phyloP scores from a whole-genome alignment of 30 jellyfish, hydroid and myxozoan species.

The Hydractinia echinata region DNA sequence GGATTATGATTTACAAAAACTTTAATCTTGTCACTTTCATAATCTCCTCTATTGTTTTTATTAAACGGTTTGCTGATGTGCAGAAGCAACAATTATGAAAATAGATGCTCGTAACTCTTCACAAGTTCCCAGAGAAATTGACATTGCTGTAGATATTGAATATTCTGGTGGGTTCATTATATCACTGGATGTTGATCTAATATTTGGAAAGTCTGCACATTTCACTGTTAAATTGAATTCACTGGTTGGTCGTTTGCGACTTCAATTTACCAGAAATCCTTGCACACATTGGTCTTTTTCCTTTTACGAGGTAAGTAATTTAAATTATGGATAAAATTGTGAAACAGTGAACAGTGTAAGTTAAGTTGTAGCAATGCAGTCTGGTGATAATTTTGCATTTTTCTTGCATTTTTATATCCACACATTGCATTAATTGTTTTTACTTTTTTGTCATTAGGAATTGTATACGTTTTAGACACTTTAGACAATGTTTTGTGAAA shows the following conservation, averaged over 20 bases:
- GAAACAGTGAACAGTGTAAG: too few species aligned
- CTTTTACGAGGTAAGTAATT: conserved; percentile 81
- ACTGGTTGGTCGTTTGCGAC: conserved; percentile 67
- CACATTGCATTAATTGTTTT: background rate
- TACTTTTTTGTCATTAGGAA: background rate
- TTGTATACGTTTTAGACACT: background rate
- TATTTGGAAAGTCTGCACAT: conserved; percentile 84
- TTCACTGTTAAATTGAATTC: conserved; percentile 77
- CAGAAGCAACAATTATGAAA: conserved; percentile 96
- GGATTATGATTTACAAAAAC: background rate
- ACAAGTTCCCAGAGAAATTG: conserved; percentile 87
- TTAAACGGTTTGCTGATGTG: background rate
- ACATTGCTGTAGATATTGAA: conserved; percentile 91
- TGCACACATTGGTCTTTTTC: conserved; percentile 97
- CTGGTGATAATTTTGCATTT: too few species aligned
- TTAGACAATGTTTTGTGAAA: background rate
- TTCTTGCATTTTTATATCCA: background rate
- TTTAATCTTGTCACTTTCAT: background rate
- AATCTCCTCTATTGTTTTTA: background rate
- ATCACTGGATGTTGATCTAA: conserved; percentile 77
- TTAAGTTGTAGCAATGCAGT: too few species aligned
- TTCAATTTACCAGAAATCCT: conserved; percentile 88
- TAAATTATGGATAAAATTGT: too few species aligned
- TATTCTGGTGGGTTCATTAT: conserved; percentile 88
- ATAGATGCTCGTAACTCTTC: conserved; percentile 65